phyloP scores from a whole-genome alignment of 2,888 invertebrate species.

The Agonum fuliginosum region DNA sequence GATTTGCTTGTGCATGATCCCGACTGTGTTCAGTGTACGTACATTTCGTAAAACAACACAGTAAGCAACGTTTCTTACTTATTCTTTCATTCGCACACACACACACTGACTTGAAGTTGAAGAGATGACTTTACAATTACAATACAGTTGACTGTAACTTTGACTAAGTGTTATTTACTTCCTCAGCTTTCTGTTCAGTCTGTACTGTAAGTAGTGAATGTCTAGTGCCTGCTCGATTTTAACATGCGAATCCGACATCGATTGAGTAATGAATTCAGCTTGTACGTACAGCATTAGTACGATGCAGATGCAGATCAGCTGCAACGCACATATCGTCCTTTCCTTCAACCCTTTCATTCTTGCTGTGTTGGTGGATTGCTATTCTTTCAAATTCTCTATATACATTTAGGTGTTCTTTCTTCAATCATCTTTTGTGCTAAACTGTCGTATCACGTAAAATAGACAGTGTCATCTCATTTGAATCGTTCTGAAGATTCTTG shows the following conservation, averaged over 20 bases:
- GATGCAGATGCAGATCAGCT: constrained; percentile 16
- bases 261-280: constrained; percentile 6
- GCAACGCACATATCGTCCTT: constrained; percentile 50
- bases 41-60: not conserved
- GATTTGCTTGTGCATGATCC: constrained; percentile 31
- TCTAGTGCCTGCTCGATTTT: constrained; percentile 20
- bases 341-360: constrained; percentile 42
- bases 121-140: not conserved
- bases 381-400: constrained; percentile 40
- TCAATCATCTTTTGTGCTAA: constrained; percentile 12
- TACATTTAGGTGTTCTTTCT: constrained; percentile 2
- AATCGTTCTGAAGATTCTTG: not conserved
- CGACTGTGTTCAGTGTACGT: constrained; percentile 15
- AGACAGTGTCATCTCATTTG: not conserved
- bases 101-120: not conserved
- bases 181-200: not conserved
- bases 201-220: constrained; percentile 31
- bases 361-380: constrained; percentile 58
- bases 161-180: not conserved
- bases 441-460: not conserved
- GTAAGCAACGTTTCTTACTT: not conserved
- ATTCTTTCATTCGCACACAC: constrained; percentile 4
- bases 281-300: not conserved
- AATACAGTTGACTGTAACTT: not conserved
- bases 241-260: constrained; percentile 24